Conservation (phyloP, 2,797 vertebrate genomes). For the Furcifer pardalis region DNA sequence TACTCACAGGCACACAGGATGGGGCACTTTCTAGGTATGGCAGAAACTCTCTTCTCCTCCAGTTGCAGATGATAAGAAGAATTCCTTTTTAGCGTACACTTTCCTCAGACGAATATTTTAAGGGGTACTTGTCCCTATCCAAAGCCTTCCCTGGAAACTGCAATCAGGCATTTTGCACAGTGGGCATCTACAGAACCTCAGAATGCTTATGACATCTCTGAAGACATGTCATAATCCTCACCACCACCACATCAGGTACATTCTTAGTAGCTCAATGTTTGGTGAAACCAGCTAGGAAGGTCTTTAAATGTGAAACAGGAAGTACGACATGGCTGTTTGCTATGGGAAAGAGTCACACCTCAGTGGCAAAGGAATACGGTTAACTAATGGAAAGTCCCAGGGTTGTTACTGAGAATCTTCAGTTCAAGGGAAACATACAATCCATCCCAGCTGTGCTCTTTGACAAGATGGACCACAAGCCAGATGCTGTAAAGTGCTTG, state of each 20-base stretch:
- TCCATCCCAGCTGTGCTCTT: not conserved
- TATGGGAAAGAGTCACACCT: no score
- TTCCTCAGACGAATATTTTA: no score
- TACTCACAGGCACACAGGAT: not conserved
- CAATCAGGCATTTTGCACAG: not conserved
- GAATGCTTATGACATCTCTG: not conserved
- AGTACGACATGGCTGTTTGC: fast-evolving
- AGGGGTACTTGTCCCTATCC: not conserved
- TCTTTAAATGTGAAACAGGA: no score
- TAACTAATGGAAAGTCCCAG: not conserved
- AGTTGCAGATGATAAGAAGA: no score
- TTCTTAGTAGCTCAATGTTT: not conserved
- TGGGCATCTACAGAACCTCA: not conserved
- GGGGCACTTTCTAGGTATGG: not conserved
- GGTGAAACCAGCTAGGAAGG: not conserved
- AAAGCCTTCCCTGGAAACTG: not conserved
- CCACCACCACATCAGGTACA: no score
- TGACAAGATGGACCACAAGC: not conserved
- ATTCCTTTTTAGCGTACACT: no score
- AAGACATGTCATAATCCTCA: not conserved
- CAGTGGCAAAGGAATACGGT: not conserved
- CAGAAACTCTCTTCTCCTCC: not conserved
- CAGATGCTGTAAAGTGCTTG: not conserved
- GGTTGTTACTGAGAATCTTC: not conserved
- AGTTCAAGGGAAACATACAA: not conserved